A percentile compares a stretch with the other conserved stretches of the same genome.
These are phyloP conservation scores for Andrena praecox DNA, from an alignment of 2,888 invertebrate genomes.

Conservation along the genomic window DNA sequence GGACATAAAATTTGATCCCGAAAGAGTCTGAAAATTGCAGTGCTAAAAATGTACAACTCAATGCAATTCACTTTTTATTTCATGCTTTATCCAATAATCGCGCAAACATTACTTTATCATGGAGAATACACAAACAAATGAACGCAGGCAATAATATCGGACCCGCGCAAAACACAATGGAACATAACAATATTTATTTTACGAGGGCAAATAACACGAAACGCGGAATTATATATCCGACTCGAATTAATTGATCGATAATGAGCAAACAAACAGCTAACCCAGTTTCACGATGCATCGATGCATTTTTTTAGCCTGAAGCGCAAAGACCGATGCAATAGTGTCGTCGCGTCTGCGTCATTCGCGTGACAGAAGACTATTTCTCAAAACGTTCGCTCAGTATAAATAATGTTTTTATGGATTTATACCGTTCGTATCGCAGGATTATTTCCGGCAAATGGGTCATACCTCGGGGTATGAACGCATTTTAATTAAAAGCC, in stretches of 20 bases:
- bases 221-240: slow-evolving; percentile 4
- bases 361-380: no score
- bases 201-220: slow-evolving; percentile 14
- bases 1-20: background rate
- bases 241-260: slow-evolving; percentile 6
- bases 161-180: background rate
- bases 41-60: background rate
- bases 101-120: slow-evolving; percentile 13
- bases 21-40: background rate
- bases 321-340: background rate
- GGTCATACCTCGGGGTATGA: background rate
- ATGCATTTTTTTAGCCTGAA: slow-evolving; percentile 1
- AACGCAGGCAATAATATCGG: background rate
- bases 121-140: slow-evolving; percentile 7
- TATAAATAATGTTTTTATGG: background rate
- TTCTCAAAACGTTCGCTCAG: background rate
- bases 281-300: background rate
- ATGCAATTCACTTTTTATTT: background rate
- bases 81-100: slow-evolving; percentile 4
- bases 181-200: slow-evolving; percentile 21
- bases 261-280: slow-evolving; percentile 6
- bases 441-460: slow-evolving; percentile 2
- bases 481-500: slow-evolving; percentile 6
- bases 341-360: background rate
- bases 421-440: background rate